A percentile compares a stretch with the other conserved stretches of the same genome.
phyloP scores from a whole-genome alignment of 2,797 vertebrate species.

The Galagoides demidoff region DNA sequence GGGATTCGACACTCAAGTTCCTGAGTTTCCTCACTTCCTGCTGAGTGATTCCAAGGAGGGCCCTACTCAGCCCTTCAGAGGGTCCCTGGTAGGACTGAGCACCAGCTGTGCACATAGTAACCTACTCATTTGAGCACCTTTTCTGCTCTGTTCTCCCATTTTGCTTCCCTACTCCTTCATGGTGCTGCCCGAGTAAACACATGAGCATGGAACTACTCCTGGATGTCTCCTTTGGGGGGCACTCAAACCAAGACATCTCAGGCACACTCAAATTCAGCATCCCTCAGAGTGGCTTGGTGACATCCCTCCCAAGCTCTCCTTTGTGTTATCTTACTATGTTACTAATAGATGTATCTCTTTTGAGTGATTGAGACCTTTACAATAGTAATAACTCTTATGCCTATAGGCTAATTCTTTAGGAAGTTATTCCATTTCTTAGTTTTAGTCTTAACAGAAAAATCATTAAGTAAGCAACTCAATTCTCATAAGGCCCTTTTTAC shows the following conservation, averaged over 20 bases:
- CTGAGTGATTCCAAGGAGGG: background rate
- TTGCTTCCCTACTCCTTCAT: background rate
- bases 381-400: background rate
- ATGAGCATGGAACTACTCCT: background rate
- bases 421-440: background rate
- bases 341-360: background rate
- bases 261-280: background rate
- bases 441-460: background rate
- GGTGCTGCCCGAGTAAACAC: background rate
- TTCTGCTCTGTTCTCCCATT: background rate
- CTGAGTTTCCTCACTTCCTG: background rate
- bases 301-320: fast-evolving
- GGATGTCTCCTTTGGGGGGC: background rate
- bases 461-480: background rate
- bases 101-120: background rate
- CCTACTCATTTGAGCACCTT: background rate
- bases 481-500: background rate
- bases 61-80: background rate
- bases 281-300: background rate
- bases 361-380: background rate
- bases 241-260: background rate
- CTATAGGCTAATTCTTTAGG: background rate
- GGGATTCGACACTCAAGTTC: background rate
- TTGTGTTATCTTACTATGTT: background rate
- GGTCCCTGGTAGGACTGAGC: no score